Base-by-base conservation (phyloP, 2,113 vertebrate species). In the Empidonax traillii region DNA sequence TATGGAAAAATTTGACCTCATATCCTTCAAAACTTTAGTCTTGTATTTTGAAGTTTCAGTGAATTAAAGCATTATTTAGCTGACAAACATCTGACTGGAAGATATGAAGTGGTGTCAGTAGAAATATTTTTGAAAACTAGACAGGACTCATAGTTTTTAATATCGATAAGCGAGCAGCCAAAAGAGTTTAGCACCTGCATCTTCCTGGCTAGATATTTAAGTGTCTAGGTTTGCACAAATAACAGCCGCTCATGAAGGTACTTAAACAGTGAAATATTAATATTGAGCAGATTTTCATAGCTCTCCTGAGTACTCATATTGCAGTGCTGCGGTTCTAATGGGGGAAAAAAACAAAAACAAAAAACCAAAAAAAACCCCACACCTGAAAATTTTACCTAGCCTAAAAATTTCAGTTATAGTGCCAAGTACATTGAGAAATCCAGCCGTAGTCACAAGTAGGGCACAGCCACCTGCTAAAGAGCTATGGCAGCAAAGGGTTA, bases 211-310 rank as follows among this genome's bases (percentile, higher is more conserved):
- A 94, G 35, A 13, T 77, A 61, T 86, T 46, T 56, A 82, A 75
- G 61, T 69, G 66, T 47, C 71, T 76, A 49, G 41, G 31, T 65
- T 91, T 74, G 73, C 67, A 94, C 53, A 93, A 74, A n/a, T 53
- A 89, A 39, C 30, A 41, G 35, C 39, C 0, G 2, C 47, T 89
- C 43, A 39, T 51, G 68, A 78, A 78, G 51, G 69, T 61, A 84
- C 73, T 95, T 89, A 93, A 93, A 49, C 59, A 86, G 67, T 5
- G 52, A 84, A 94, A 95, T 59, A 77, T 83, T 58, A 74, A 30
- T n/a, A 93, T 46, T 55, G n/a, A 85, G 67, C 55, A 91, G 44
- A 79, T 77, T 80, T 78, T 44, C 39, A 35, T 21, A 30, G 47
- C 55, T 71, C 59, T 90, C 76, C 51, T 25, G 75, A 84, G 82